Evolutionary conservation across 2,797 vertebrate species (phyloP).

Genomic region (Chromobotia macracanthus): DNA sequence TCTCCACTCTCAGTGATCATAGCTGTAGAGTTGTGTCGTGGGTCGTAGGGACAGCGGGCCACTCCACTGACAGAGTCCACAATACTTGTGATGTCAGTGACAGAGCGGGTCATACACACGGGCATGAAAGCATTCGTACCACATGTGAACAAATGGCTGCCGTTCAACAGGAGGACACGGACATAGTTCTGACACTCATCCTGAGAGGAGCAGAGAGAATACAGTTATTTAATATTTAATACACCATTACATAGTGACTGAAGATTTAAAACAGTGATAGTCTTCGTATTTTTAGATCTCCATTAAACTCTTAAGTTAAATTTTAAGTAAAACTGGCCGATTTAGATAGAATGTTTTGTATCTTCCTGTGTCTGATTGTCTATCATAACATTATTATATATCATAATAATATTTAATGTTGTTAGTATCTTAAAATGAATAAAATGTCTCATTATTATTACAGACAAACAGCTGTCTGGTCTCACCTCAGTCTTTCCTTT

Average conservation of each 20-base stretch:
- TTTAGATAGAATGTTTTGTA: too few relatives aligned
- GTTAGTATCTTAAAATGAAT: too few relatives aligned
- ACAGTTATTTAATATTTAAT: background rate
- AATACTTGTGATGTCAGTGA: conserved; percentile 66
- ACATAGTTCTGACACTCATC: conserved; percentile 97
- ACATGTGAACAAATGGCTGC: conserved; percentile 86
- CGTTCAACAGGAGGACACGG: conserved; percentile 87
- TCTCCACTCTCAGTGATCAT: conserved; percentile 89
- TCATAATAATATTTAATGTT: too few relatives aligned
- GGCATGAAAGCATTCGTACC: conserved; percentile 94
- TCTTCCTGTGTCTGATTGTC: too few relatives aligned
- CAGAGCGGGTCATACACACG: conserved; percentile 85
- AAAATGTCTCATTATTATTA: too few relatives aligned
- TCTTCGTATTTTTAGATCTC: too few relatives aligned
- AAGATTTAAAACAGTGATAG: too few relatives aligned
- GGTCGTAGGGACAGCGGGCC: conserved; percentile 93
- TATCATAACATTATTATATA: too few relatives aligned
- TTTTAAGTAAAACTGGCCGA: too few relatives aligned
- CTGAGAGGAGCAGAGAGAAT: conserved; percentile 67
- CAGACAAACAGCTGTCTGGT: background rate
- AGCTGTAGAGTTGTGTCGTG: conserved; percentile 94
- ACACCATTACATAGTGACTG: too few relatives aligned
- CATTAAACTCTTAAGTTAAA: too few relatives aligned
- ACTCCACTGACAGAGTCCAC: conserved; percentile 92
- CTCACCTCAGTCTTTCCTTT: conserved; percentile 90